phyloP scores from a whole-genome alignment of 2,113 vertebrate genomes.

The Herpetotheres cachinnans region DNA sequence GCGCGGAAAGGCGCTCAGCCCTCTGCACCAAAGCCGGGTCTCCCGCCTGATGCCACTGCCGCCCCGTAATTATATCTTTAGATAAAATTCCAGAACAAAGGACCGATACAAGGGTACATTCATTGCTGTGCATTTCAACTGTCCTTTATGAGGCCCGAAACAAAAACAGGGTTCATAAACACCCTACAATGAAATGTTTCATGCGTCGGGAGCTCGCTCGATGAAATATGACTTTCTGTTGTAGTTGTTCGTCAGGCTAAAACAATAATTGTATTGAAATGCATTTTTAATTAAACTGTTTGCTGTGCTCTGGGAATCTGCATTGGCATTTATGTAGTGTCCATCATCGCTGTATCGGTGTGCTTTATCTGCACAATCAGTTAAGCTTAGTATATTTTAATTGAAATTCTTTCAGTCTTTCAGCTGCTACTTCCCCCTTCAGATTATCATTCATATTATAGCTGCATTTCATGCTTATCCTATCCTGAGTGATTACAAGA shows the following conservation, averaged over 20 bases:
- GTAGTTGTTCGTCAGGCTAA: constrained; percentile 14
- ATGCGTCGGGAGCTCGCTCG: not conserved
- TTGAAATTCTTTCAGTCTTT: constrained; percentile 61
- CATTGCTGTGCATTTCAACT: not conserved
- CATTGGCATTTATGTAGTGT: not conserved
- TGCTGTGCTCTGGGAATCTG: not conserved
- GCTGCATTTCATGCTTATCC: constrained; percentile 44
- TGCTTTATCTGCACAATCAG: constrained; percentile 32
- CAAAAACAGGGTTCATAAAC: not conserved
- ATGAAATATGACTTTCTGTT: not conserved
- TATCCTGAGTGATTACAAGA: constrained; percentile 1
- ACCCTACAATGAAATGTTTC: not conserved
- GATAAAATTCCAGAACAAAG: constrained; percentile 60
- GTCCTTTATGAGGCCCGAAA: not conserved
- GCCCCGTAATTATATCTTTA: not conserved
- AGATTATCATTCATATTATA: constrained; percentile 45
- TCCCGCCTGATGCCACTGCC: not conserved
- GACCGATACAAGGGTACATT: not conserved
- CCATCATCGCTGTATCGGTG: not conserved
- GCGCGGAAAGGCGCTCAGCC: not conserved
- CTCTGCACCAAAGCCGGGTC: not conserved
- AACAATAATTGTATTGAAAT: constrained; percentile 42
- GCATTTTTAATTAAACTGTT: constrained; percentile 39
- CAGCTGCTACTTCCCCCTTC: constrained; percentile 26
- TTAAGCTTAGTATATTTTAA: constrained; percentile 50